Evolutionary conservation across 1,140 invertebrate species (phyloP), one percentile per base, ranked within the genome.

Genomic region (Aleiodes sp.): DNA sequence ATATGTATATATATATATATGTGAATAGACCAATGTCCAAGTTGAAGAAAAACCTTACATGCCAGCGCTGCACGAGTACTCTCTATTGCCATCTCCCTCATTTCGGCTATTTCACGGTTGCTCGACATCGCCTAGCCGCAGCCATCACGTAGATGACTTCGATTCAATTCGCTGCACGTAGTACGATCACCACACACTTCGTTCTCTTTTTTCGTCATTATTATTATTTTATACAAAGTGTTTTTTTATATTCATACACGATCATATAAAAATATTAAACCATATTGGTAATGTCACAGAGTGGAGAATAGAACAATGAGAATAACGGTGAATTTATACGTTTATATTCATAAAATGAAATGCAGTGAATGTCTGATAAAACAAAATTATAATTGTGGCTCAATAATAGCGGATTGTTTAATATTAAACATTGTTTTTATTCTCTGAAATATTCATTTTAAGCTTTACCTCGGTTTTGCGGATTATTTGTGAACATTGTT

Each of bases 71-170:
- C 29, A n/a, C 19, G 56, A 4, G 56, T 12, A 26, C 19, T 33
- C 4, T 41, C 9, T n/a, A 14, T 41, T n/a, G n/a, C n/a, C 16
- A 2, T 46, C 41, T 46, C 41, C 3, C 6, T 46, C 41, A 24
- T 16, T 61, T 29, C 39, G 63, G 56, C 59, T 57, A 65, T 70
- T 70, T 61, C 63, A 65, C 63, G 63, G 14, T 66, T 65, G 56
- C 63, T 61, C 63, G 63, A 39, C 52, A 28, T 41, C 33, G 62
- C 41, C 46, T 28, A 14, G 37, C n/a, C n/a, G 1, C 33, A 6
- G 19, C 43, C 6, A 52, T 8, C 46, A 52, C 31, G 31, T 8
- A 33, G 31, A 24, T 21, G 46, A 9, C 28, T 65, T 41, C 61
- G 46, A 70, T 57, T 57, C 19, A 19, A 59, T 41, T 57, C 61